Base-by-base conservation (phyloP, 1,140 invertebrate genomes). In the Scaptomyza hsui region DNA sequence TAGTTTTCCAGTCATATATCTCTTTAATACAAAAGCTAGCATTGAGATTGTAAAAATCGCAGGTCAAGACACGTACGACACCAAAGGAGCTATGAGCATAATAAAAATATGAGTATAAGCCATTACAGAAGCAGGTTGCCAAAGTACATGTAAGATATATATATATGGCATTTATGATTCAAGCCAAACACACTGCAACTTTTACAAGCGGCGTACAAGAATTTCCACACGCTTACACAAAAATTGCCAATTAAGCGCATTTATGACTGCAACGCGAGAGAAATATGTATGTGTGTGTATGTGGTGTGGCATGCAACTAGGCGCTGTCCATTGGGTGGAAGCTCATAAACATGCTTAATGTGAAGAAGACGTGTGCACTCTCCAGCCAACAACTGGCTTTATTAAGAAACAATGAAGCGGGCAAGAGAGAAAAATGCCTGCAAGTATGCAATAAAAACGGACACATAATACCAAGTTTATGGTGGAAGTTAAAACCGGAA, bases 171-270 rank as follows among this genome's bases (percentile, higher is more conserved):
- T 59, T 69, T 69, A 69, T 69, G 65, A 15, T 26, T 52, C 44
- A 16, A 16, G 63, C 35, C 41, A 42, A 21, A 4, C 6, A 24
- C 44, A 55, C 35, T 63, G 67, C 44, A 70, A 48, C 21, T 63
- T 55, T 63, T 69, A 62, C 62, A 63, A 47, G 15, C 41, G 15
- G 4, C 12, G 55, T 77, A 70, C 77, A 64, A 78, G 75, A 75
- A 78, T 85, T 80, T 76, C 77, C 63, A 74, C 81, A 86, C 70
- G 77, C 82, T 78, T 75, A 72, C 68, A 78, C 67, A 78, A 88
- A 89, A 89, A 88, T 88, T 72, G 72, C 78, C 82, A 88, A 88
- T 88, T 88, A 88, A 82, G 78, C 75, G 64, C 83, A 88, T 88
- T 89, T 88, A 88, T 82, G 83, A 78, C 83, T 88, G 82, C 82